Percentiles rank a stretch among this genome's conserved stretches.
Evolutionary conservation across 2,113 vertebrate genomes (phyloP).

Genomic region (Coryphaenoides rupestris): DNA sequence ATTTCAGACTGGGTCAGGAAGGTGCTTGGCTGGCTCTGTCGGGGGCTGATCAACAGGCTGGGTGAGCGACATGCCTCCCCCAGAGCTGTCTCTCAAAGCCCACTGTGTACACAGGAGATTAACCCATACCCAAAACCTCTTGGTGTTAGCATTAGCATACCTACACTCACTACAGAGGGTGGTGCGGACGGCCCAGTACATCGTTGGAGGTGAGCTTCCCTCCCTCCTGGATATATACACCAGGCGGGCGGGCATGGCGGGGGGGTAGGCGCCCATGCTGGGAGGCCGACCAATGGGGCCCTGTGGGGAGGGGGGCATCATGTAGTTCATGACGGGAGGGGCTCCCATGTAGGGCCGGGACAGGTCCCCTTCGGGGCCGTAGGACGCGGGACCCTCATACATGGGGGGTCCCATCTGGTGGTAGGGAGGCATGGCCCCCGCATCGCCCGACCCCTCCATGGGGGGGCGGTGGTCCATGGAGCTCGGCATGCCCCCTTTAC

Average conservation of each 20-base stretch:
- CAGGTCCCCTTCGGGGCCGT: slow-evolving; percentile 82
- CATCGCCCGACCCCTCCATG: slow-evolving; percentile 81
- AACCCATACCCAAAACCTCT: no score
- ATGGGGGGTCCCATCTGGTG: slow-evolving; percentile 79
- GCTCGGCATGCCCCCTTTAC: slow-evolving; percentile 81
- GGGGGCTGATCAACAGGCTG: no score
- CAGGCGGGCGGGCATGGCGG: slow-evolving; percentile 65
- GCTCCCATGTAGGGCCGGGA: slow-evolving; percentile 78
- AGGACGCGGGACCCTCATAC: slow-evolving; percentile 79
- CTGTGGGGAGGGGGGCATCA: slow-evolving; percentile 82
- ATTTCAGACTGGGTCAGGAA: no score
- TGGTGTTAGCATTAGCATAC: no score
- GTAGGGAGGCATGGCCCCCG: slow-evolving; percentile 78
- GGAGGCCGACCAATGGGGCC: slow-evolving; percentile 78
- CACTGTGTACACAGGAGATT: no score
- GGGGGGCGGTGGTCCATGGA: slow-evolving; percentile 81
- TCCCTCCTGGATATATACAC: no score
- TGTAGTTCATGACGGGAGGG: slow-evolving; percentile 80
- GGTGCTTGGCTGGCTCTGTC: no score
- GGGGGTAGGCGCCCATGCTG: slow-evolving; percentile 73
- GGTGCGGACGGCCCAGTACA: no score
- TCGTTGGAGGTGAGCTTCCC: no score
- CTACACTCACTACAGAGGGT: no score
- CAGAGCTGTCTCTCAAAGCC: no score
- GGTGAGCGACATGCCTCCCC: no score